Conservation (phyloP, 2,888 invertebrate species). For the Crioceris asparagi region DNA sequence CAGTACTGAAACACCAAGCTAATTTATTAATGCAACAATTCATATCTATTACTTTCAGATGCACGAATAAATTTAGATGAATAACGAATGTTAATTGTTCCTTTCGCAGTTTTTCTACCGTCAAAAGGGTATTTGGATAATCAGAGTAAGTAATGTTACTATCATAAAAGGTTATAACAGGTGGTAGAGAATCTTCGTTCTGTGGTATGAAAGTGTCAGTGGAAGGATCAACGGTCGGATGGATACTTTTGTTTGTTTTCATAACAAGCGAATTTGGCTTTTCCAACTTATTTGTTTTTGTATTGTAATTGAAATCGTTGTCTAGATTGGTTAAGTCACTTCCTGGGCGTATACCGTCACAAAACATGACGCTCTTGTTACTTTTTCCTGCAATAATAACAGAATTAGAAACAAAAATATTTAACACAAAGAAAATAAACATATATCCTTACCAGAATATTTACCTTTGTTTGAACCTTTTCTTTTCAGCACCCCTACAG, state of each 20-base stretch:
- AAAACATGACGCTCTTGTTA: slow-evolving; percentile 74
- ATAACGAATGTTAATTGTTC: slow-evolving; percentile 62
- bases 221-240: slow-evolving; percentile 40
- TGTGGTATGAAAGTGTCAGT: slow-evolving; percentile 47
- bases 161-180: slow-evolving; percentile 44
- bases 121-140: background rate
- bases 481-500: slow-evolving; percentile 70
- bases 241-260: slow-evolving; percentile 27
- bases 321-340: slow-evolving; percentile 75
- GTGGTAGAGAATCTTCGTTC: slow-evolving; percentile 44
- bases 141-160: slow-evolving; percentile 20
- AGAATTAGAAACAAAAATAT: no score
- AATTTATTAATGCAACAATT: slow-evolving; percentile 46
- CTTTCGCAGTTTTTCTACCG: slow-evolving; percentile 45
- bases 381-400: no score
- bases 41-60: slow-evolving; percentile 58
- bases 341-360: slow-evolving; percentile 80
- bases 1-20: slow-evolving; percentile 68
- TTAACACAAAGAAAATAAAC: no score
- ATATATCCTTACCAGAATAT: no score
- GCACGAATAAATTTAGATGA: slow-evolving; percentile 62
- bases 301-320: slow-evolving; percentile 41
- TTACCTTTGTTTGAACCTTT: slow-evolving; percentile 41
- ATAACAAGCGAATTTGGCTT: slow-evolving; percentile 11
- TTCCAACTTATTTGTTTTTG: slow-evolving; percentile 18